Base-by-base conservation (phyloP, 2,888 invertebrate species). In the Ichneumoninae sp. region DNA sequence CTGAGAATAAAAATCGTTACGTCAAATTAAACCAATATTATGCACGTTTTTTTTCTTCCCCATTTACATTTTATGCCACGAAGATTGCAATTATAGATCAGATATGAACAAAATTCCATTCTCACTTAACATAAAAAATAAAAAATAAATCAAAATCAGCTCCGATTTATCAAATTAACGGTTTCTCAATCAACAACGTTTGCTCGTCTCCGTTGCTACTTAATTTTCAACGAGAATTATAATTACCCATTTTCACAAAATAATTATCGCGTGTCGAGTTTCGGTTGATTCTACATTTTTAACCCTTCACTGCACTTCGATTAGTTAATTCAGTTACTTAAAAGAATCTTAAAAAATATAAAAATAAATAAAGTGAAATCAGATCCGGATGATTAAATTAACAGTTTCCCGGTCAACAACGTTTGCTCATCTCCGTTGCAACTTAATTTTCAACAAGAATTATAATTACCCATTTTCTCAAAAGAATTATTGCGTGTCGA, bases 1-100 rank as follows among this genome's bases (percentile, higher is more conserved):
- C 92, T 91, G 79, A 68, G 78, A 87, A 33, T 52, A 68, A 78
- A 44, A 65, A 65, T 10, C 13, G 10, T 30, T 30, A 6, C 3
- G 26, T 26, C 22, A 57, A 22, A 13, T 19, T 1, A 1, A 7
- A 10, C 3, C 0, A 57, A 57, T 57, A 7, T 8, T 7, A 57
- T 57, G 57, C 26, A 57, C 10, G 1, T 26, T 57, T 4, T 52
- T 52, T 19, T 5, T 6, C 6, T 52, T 6, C 5, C 3, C 13
- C 6, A 16, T 19, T 2, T 1, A 52, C 52, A 52, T 52, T 52
- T 52, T n/a, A n/a, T 52, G 52, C 19, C 1, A 8, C 19, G 19
- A 22, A 19, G 2, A 22, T 19, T 54, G 19, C n/a, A 54, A 54
- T 54, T 19, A 22, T 22, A 22, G 7, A 7, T 54, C 19, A 19